Conservation (phyloP, 1,140 invertebrate species). For the Leptinotarsa undecemlineata region DNA sequence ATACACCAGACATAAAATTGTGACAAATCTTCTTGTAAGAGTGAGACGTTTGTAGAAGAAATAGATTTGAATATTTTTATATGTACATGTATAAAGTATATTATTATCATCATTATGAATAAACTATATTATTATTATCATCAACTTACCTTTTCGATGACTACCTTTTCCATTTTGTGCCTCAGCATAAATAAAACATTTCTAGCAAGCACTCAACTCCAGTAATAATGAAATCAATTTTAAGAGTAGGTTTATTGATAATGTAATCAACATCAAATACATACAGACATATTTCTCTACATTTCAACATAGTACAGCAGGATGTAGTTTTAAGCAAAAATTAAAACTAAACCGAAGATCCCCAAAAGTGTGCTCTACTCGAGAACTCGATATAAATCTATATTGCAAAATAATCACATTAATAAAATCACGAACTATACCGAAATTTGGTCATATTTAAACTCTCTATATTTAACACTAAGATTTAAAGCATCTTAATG, state of each 20-base stretch:
- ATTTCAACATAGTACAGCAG: conserved; percentile 32
- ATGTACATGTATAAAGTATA: too few species aligned
- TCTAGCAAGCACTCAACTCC: too few species aligned
- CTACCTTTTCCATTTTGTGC: too few species aligned
- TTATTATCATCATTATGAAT: too few species aligned
- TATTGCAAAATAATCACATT: conserved; percentile 37
- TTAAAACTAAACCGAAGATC: conserved; percentile 43
- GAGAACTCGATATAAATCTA: conserved; percentile 30
- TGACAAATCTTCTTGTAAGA: too few species aligned
- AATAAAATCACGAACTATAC: conserved; percentile 38
- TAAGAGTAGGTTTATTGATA: conserved; percentile 2
- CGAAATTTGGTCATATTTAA: conserved; percentile 42
- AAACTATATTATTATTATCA: too few species aligned
- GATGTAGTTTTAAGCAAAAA: conserved; percentile 39
- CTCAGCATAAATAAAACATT: too few species aligned
- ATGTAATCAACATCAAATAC: conserved; percentile 44
- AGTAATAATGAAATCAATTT: neutral
- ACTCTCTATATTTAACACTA: conserved; percentile 33
- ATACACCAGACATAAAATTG: too few species aligned
- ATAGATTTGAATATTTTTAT: too few species aligned
- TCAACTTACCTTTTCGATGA: too few species aligned
- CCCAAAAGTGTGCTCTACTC: conserved; percentile 34
- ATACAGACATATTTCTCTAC: conserved; percentile 46
- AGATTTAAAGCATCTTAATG: conserved; percentile 27
- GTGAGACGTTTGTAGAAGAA: too few species aligned